Evolutionary conservation across 2,888 invertebrate species (phyloP), one percentile per base, ranked within the genome.

Genomic region (Temnothorax unifasciatus): DNA sequence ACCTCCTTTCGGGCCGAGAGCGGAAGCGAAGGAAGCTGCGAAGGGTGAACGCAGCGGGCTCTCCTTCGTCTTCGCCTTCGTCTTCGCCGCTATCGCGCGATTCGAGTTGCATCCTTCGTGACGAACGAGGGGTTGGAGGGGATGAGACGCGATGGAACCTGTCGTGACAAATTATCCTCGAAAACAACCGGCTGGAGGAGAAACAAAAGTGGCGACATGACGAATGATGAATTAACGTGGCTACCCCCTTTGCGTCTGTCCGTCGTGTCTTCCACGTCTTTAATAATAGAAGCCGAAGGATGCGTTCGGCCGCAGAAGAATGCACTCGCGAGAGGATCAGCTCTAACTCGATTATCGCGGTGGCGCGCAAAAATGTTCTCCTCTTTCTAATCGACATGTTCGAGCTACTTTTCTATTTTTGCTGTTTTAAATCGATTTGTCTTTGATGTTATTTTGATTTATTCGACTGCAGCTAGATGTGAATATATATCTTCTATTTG

Each of bases 151-250:
- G 82, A 85, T 81, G 73, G 74, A 68, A 68, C 50, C 82, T 54
- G 64, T 76, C 54, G 34, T 89, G 89, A 89, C 88, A 89, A 89
- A 89, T 89, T 88, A 82, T 86, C 88, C 81, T 86, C 86, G 88
- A 86, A 89, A 89, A 88, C 85, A 76, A 61, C 57, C 81, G 41
- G 50, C 34, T 74, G 77, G 81, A 85, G 84, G 69, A 86, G 81
- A 84, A 84, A 84, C 86, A 85, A 88, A 85, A 88, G 86, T 79
- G 82, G 54, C 82, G 89, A 89, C 83, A 75, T 82, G 38, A 41
- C 15, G 61, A 82, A 89, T 89, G 88, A 89, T 89, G 81, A 87
- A 89, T 89, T 83, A 89, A 88, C 82, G 84, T 82, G 83, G 38
- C 79, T 47, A 18, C 11, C 57, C 44, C 3, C 21, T 54, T 68